Evolutionary conservation across 1,140 invertebrate species (phyloP).

Genomic region (Octopus bimaculoides): DNA sequence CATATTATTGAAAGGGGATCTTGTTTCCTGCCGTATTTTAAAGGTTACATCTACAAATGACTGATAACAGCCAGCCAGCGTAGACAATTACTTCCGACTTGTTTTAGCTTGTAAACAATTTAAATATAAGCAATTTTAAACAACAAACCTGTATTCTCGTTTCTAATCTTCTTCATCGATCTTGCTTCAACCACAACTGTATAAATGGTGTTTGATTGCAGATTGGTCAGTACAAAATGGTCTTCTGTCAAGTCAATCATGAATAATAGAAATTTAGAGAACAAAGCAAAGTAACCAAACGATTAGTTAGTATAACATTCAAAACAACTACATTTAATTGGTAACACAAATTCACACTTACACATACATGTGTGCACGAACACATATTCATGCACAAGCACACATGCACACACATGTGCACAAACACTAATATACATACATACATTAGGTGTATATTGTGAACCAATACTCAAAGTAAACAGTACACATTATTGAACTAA

Average conservation of each 20-base stretch:
- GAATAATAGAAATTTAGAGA: too few relatives aligned
- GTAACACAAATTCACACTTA: neutral
- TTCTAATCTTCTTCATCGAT: conserved; percentile 51
- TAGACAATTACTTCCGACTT: too few relatives aligned
- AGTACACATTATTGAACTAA: too few relatives aligned
- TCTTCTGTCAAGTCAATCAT: conserved; percentile 43
- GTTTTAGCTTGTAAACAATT: neutral
- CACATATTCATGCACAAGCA: neutral
- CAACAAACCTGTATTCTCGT: conserved; percentile 39
- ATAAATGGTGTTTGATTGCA: conserved; percentile 49
- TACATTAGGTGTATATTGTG: neutral
- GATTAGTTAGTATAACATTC: too few relatives aligned
- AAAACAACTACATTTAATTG: too few relatives aligned
- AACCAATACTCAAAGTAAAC: neutral
- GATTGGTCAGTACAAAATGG: conserved; percentile 49
- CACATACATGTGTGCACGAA: conserved; percentile 1
- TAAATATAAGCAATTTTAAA: neutral
- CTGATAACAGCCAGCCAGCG: too few relatives aligned
- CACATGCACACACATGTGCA: neutral
- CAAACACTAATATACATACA: neutral
- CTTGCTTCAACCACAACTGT: conserved; percentile 56
- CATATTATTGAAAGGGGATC: too few relatives aligned
- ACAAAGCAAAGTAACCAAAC: too few relatives aligned
- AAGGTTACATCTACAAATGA: too few relatives aligned
- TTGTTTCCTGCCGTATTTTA: too few relatives aligned